Evolutionary conservation across 2,888 invertebrate species (phyloP).

Genomic region (Chirona hameri): DNA sequence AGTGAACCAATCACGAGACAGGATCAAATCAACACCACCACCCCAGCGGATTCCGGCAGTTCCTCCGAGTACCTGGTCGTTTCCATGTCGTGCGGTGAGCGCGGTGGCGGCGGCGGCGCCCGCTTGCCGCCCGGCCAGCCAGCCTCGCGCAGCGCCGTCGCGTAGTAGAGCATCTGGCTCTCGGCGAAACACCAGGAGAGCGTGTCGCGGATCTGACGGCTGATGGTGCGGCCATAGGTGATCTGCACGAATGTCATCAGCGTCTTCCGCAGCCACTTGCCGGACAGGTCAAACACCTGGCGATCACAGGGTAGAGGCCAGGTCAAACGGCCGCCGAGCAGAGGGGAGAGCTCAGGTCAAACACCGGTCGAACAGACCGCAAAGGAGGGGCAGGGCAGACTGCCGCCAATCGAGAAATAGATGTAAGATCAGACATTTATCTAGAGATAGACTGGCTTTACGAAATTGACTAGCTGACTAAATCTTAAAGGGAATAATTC

Average conservation of each 20-base stretch:
- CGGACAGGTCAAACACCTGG: constrained; percentile 76
- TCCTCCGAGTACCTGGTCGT: constrained; percentile 43
- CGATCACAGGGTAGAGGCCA: neutral
- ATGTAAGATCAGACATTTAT: too few species aligned
- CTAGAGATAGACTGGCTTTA: too few species aligned
- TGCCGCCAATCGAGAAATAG: too few species aligned
- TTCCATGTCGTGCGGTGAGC: constrained; percentile 56
- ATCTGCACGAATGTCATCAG: constrained; percentile 87
- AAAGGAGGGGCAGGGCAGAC: too few species aligned
- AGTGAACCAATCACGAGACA: too few species aligned
- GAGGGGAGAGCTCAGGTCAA: too few species aligned
- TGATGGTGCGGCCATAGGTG: constrained; percentile 87
- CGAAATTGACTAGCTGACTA: too few species aligned
- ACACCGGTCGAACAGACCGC: too few species aligned
- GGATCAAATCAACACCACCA: too few species aligned
- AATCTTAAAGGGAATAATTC: too few species aligned
- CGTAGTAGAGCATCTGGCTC: constrained; percentile 84
- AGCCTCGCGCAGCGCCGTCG: constrained; percentile 73
- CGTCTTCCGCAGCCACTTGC: constrained; percentile 79
- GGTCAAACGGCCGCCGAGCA: too few species aligned
- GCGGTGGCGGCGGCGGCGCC: constrained; percentile 52
- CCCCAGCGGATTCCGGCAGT: too few species aligned
- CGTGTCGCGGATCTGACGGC: constrained; percentile 48
- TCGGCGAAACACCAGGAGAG: constrained; percentile 51
- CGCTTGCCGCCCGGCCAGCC: constrained; percentile 87